Percentiles rank a stretch among this genome's conserved stretches.
phyloP scores from a whole-genome alignment of 1,140 invertebrate genomes.

The Zaprionus kolodkinae region DNA sequence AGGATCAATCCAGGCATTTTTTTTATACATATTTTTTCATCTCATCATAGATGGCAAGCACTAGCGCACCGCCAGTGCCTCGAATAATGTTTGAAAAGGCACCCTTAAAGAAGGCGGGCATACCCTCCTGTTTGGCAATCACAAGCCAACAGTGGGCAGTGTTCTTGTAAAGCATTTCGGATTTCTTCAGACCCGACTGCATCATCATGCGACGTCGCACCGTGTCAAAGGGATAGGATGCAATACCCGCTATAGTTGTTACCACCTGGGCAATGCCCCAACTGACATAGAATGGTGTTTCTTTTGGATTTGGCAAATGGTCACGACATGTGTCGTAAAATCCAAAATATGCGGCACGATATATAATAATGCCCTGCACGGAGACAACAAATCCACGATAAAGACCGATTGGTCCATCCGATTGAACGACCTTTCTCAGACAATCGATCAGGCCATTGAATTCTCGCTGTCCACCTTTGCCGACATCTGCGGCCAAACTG shows the following conservation, averaged over 20 bases:
- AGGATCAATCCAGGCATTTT: not conserved
- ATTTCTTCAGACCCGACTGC: slow-evolving; percentile 90
- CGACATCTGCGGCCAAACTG: slow-evolving; percentile 91
- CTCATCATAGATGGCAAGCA: slow-evolving; percentile 91
- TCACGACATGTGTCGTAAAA: slow-evolving; percentile 91
- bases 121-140: slow-evolving; percentile 89
- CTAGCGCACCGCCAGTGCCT: slow-evolving; percentile 92
- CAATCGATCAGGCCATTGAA: slow-evolving; percentile 95
- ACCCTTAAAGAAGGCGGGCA: slow-evolving; percentile 91
- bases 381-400: slow-evolving; percentile 97
- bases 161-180: slow-evolving; percentile 91
- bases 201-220: slow-evolving; percentile 97
- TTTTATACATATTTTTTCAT: slow-evolving; percentile 86
- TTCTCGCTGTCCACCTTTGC: slow-evolving; percentile 91
- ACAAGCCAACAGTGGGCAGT: slow-evolving; percentile 91
- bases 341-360: slow-evolving; percentile 96
- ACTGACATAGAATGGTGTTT: slow-evolving; percentile 87
- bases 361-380: slow-evolving; percentile 94
- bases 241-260: slow-evolving; percentile 93
- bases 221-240: slow-evolving; percentile 97
- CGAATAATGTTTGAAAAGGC: slow-evolving; percentile 91
- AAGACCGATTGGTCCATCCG: slow-evolving; percentile 92
- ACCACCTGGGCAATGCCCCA: slow-evolving; percentile 87
- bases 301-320: slow-evolving; percentile 93
- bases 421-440: slow-evolving; percentile 92